These are phyloP conservation scores for Lethocerus indicus DNA, from an alignment of 1,140 invertebrate species.

Conservation along the genomic window DNA sequence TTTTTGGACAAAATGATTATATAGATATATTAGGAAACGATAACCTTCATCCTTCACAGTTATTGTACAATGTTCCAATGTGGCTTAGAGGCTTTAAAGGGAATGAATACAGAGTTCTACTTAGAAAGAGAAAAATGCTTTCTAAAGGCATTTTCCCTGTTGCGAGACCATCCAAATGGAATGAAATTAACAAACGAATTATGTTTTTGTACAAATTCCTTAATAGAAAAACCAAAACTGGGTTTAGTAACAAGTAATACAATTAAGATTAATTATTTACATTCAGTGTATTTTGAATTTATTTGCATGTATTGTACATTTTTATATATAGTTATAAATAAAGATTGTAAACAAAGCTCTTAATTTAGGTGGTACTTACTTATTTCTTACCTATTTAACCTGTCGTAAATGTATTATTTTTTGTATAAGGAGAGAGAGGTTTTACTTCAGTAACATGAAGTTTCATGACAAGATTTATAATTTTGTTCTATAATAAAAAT, in stretches of 20 bases:
- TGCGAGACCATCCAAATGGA: constrained; percentile 56
- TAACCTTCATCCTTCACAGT: constrained; percentile 56
- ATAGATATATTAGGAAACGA: constrained; percentile 84
- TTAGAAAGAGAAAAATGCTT: constrained; percentile 54
- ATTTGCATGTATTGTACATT: no score
- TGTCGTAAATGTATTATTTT: no score
- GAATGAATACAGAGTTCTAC: constrained; percentile 66
- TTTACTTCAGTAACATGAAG: no score
- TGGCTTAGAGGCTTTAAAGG: constrained; percentile 80
- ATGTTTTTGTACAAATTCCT: constrained; percentile 53
- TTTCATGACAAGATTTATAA: no score
- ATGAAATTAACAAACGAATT: constrained; percentile 51
- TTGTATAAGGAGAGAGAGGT: no score
- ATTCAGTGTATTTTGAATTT: no score
- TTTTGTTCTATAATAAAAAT: no score
- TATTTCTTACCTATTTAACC: no score
- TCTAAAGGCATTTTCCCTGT: constrained; percentile 33
- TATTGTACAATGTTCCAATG: constrained; percentile 64
- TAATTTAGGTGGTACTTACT: no score
- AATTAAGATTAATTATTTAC: no score
- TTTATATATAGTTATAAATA: no score
- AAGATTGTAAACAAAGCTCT: no score
- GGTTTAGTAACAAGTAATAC: constrained; percentile 19
- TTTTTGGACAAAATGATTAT: constrained; percentile 93
- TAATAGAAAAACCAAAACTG: constrained; percentile 61